Conservation (phyloP, 1,140 invertebrate genomes). For the Phymastichus coffea region DNA sequence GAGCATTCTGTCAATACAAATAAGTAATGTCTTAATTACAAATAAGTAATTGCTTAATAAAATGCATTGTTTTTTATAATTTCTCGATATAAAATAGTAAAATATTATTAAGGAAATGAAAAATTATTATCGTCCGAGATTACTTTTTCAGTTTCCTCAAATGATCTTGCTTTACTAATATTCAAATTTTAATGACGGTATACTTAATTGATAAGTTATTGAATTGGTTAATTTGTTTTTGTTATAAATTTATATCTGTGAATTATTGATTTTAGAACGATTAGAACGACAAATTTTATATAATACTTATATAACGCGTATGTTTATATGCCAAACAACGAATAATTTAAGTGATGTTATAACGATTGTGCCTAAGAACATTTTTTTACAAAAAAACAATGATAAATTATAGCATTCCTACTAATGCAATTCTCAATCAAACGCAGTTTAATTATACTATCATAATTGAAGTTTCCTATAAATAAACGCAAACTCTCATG, state of each 20-base stretch:
- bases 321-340: constrained; percentile 8
- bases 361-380: constrained; percentile 22
- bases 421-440: constrained; percentile 33
- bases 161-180: constrained; percentile 10
- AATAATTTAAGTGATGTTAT: constrained; percentile 15
- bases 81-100: too few species aligned
- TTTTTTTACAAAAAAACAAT: constrained; percentile 14
- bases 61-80: too few species aligned
- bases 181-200: too few species aligned
- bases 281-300: constrained; percentile 23
- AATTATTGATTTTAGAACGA: constrained; percentile 9
- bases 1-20: too few species aligned
- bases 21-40: too few species aligned
- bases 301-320: constrained; percentile 12
- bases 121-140: too few species aligned
- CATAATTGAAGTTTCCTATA: too few species aligned
- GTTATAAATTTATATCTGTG: constrained; percentile 21
- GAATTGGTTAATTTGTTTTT: too few species aligned
- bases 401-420: constrained; percentile 33
- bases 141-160: constrained; percentile 2
- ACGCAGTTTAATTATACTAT: constrained; percentile 14
- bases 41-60: constrained; percentile 7
- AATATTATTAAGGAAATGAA: too few species aligned
- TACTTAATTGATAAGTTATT: too few species aligned
- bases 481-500: too few species aligned